A percentile compares a stretch with the other conserved stretches of the same genome.
These are phyloP conservation scores for Daptonema setosum DNA, from an alignment of 2,888 invertebrate species.

Conservation along the genomic window DNA sequence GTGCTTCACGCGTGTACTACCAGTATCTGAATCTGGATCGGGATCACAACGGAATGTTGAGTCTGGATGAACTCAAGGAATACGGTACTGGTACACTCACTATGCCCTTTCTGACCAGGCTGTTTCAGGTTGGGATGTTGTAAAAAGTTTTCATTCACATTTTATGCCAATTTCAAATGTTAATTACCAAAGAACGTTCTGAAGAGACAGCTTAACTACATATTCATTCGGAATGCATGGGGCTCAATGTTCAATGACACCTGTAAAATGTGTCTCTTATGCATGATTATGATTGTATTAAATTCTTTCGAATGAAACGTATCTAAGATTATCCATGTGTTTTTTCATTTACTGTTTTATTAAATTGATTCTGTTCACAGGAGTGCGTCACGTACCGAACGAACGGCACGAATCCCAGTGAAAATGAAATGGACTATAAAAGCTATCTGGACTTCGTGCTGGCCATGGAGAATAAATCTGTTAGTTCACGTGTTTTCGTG, in stretches of 20 bases:
- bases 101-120: slow-evolving; percentile 64
- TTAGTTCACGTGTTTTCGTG: no score
- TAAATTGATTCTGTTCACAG: slow-evolving; percentile 47
- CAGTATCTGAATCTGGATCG: slow-evolving; percentile 77
- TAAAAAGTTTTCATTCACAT: no score
- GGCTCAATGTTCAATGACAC: no score
- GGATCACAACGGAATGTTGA: slow-evolving; percentile 86
- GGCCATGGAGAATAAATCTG: slow-evolving; percentile 63
- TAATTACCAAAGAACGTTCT: no score
- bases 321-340: no score
- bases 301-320: no score
- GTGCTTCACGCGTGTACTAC: slow-evolving; percentile 65
- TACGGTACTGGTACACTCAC: slow-evolving; percentile 75
- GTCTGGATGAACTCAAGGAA: slow-evolving; percentile 64
- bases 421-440: slow-evolving; percentile 88
- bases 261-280: no score
- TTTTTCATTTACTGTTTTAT: no score
- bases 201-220: no score
- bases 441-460: slow-evolving; percentile 80
- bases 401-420: slow-evolving; percentile 36
- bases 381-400: slow-evolving; percentile 53
- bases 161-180: no score
- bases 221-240: no score
- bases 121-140: slow-evolving; percentile 35
- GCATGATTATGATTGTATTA: no score